phyloP scores from a whole-genome alignment of 2,113 vertebrate genomes.

The Thryonomys swinderianus region DNA sequence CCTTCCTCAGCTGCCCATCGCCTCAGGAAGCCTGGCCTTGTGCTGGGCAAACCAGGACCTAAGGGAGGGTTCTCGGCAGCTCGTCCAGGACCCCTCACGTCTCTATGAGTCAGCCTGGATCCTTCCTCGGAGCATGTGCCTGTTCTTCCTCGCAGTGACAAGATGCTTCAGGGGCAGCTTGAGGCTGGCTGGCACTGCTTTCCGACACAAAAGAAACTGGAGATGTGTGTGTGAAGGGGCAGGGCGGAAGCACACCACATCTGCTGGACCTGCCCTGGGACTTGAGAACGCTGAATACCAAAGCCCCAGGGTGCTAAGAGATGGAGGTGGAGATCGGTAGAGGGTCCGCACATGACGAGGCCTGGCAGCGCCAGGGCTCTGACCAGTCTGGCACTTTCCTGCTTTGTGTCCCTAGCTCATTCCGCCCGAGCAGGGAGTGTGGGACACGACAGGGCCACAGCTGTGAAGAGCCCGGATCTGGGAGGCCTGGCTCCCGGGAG shows the following conservation, averaged over 20 bases:
- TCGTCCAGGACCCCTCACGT: rapidly evolving
- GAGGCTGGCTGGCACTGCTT: not conserved
- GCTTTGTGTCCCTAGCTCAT: not conserved
- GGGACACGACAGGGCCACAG: no score
- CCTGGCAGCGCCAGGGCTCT: not conserved
- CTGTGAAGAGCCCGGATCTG: not conserved
- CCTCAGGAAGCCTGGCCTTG: not conserved
- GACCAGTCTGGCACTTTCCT: not conserved
- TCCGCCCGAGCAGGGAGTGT: not conserved
- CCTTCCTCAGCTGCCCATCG: not conserved
- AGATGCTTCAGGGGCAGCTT: not conserved
- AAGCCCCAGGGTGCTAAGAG: not conserved
- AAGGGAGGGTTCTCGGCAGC: not conserved
- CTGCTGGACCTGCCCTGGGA: not conserved
- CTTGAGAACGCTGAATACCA: not conserved
- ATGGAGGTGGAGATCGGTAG: not conserved
- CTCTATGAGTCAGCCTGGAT: not conserved
- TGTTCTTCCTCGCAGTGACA: no score
- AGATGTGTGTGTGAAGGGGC: not conserved
- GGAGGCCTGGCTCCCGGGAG: not conserved
- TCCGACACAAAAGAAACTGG: not conserved
- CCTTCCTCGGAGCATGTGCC: not conserved
- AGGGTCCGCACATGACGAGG: not conserved
- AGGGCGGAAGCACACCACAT: not conserved
- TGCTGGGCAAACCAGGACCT: not conserved